These are phyloP conservation scores for Drosophila atripex DNA, from an alignment of 2,888 invertebrate species.

Conservation along the genomic window DNA sequence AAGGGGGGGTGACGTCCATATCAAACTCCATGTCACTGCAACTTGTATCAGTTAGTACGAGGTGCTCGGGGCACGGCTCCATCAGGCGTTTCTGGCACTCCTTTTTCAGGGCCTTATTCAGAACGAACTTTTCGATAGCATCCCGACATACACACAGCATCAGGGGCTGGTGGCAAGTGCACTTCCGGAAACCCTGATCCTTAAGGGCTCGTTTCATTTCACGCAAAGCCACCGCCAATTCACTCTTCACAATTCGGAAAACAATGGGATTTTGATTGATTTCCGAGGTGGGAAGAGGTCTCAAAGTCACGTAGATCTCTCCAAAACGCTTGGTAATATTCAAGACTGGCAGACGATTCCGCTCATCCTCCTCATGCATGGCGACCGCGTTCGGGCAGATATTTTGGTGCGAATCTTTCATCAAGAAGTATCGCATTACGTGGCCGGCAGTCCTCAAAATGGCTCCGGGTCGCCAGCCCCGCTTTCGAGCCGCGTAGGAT, in stretches of 20 bases:
- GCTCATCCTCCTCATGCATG: conserved; percentile 34
- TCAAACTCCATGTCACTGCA: conserved; percentile 87
- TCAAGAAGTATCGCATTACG: conserved; percentile 81
- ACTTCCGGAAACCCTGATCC: conserved; percentile 85
- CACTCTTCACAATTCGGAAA: conserved; percentile 87
- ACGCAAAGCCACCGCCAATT: conserved; percentile 84
- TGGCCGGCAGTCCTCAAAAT: conserved; percentile 78
- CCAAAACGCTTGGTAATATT: conserved; percentile 88
- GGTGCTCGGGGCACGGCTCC: conserved; percentile 62
- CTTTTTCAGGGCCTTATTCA: conserved; percentile 84
- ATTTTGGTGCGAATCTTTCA: conserved; percentile 22
- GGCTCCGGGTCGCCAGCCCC: conserved; percentile 82
- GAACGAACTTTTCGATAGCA: conserved; percentile 83
- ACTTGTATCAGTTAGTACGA: conserved; percentile 80
- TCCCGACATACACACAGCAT: conserved; percentile 77
- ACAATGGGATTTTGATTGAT: conserved; percentile 85
- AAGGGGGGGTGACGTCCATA: conserved; percentile 89
- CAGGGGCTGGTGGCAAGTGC: conserved; percentile 85
- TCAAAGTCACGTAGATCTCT: conserved; percentile 86
- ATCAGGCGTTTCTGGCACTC: conserved; percentile 79
- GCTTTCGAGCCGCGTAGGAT: conserved; percentile 57
- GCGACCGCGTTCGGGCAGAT: conserved; percentile 81
- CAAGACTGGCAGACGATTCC: conserved; percentile 85
- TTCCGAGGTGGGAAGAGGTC: conserved; percentile 3
- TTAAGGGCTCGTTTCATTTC: conserved; percentile 85